Base-by-base conservation (phyloP, 2,797 vertebrate species). In the Chrosomus eos region DNA sequence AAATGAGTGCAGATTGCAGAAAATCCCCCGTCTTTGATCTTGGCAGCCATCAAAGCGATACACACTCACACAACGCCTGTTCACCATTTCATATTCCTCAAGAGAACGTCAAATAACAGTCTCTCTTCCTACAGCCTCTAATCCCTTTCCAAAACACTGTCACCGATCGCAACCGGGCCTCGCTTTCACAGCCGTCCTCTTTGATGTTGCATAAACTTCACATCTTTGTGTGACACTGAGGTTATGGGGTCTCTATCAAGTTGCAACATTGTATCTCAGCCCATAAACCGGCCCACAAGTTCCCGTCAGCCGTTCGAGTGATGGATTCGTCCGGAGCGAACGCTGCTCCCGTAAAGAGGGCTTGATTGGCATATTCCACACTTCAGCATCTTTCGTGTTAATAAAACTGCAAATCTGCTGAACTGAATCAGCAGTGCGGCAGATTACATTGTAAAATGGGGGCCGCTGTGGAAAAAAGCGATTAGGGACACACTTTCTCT, bases 1-100 rank as follows among this genome's bases (percentile, higher is more conserved):
- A 85, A 95, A 93, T 94, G 85, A 93, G 89, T 89, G 90, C 91
- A 89, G 91, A 94, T 94, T 89, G 90, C 87, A 91, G 93, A 90
- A 94, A 93, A 93, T 94, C 91, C 92, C 85, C 68, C 77, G 85
- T 87, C 92, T 95, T 95, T 95, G 93, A 95, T 95, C 92, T 91
- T 89, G 87, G 83, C 87, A 91, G 87, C 91, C 92, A 93, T 94
- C 93, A 94, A 94, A 94, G 92, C 89, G 86, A 91, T 88, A 89
- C 62, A 45, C 89, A 85, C 90, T 91, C 89, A 16, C 45, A 48
- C 88, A 87, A 88, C 81, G 82, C 87, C 87, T 84, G 88, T 84
- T 75, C 89, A 86, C 85, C 87, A 72, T 89, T 93, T 93, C 86
- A 87, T 91, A 89, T 88, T 90, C 90, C 90, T 89, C 80, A 83